Conservation (phyloP, 2,797 vertebrate genomes). For the Cephalopachus bancanus region DNA sequence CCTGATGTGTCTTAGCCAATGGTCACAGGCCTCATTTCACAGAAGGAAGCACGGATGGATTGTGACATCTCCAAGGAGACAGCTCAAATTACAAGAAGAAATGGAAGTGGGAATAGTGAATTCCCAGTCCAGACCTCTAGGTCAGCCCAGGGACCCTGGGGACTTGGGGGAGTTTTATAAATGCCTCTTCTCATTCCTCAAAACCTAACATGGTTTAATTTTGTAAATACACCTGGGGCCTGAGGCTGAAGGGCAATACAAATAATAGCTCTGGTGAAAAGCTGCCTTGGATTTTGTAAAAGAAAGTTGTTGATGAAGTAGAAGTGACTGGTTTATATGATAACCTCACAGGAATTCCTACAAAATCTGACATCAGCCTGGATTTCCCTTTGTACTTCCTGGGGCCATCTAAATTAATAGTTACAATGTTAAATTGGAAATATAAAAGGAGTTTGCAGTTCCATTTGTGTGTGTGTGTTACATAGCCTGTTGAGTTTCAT, state of each 20-base stretch:
- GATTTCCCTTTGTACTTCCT: neutral
- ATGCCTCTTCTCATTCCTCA: constrained; percentile 64
- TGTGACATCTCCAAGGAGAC: constrained; percentile 65
- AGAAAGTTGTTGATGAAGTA: neutral
- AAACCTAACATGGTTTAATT: constrained; percentile 61
- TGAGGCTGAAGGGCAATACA: neutral
- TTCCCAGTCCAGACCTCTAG: constrained; percentile 13
- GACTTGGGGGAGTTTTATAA: constrained; percentile 47
- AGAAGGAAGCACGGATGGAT: constrained; percentile 67
- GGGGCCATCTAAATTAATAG: neutral
- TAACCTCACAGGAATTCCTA: neutral
- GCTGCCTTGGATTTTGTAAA: neutral
- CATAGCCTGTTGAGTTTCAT: neutral
- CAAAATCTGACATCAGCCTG: neutral
- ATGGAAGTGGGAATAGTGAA: constrained; percentile 52
- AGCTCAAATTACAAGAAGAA: constrained; percentile 61
- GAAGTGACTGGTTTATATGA: neutral
- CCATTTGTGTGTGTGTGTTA: neutral
- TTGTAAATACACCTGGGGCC: neutral
- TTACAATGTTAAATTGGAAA: neutral
- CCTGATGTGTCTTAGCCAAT: constrained; percentile 32
- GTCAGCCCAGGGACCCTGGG: neutral
- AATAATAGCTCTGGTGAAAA: constrained; percentile 22
- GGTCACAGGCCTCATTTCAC: constrained; percentile 52
- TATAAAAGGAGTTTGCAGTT: neutral